Evolutionary conservation across 2,113 vertebrate genomes (phyloP).

Genomic region (Capricornis sumatraensis): DNA sequence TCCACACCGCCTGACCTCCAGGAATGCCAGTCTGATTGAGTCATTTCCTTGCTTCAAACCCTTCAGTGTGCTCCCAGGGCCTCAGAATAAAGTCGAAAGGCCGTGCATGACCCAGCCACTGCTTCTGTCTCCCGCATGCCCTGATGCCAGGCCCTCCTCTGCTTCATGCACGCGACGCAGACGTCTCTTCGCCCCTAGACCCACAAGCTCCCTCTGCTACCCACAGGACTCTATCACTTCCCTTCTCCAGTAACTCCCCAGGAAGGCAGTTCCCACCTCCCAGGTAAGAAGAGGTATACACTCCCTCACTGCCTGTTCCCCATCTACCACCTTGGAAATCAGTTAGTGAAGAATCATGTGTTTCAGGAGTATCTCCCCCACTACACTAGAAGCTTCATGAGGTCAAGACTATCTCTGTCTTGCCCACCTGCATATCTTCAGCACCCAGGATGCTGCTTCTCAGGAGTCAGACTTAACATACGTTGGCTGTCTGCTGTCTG

Average conservation of each 20-base stretch:
- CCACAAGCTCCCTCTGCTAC: not conserved
- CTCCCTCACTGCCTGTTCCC: not conserved
- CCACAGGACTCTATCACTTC: accelerated
- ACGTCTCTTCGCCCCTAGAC: not conserved
- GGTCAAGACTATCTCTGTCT: not conserved
- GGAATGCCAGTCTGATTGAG: not conserved
- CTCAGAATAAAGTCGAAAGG: not conserved
- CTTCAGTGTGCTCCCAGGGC: not conserved
- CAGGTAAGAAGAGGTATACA: not conserved
- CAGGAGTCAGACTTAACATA: not conserved
- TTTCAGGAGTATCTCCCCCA: not conserved
- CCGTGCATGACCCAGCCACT: not conserved
- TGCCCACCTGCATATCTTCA: not conserved
- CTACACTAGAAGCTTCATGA: not conserved
- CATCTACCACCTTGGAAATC: not conserved
- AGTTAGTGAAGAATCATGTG: not conserved
- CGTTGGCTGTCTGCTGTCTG: not conserved
- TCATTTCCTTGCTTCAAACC: not conserved
- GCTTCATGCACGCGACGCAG: not conserved
- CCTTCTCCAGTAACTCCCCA: not conserved
- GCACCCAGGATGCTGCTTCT: not conserved
- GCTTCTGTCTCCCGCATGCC: not conserved
- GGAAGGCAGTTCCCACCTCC: not conserved
- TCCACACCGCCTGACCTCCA: not conserved
- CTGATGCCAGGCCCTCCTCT: not conserved